A percentile compares a stretch with the other conserved stretches of the same genome.
Conservation (phyloP, 2,888 invertebrate species). For the Dolichopus griseipennis region DNA sequence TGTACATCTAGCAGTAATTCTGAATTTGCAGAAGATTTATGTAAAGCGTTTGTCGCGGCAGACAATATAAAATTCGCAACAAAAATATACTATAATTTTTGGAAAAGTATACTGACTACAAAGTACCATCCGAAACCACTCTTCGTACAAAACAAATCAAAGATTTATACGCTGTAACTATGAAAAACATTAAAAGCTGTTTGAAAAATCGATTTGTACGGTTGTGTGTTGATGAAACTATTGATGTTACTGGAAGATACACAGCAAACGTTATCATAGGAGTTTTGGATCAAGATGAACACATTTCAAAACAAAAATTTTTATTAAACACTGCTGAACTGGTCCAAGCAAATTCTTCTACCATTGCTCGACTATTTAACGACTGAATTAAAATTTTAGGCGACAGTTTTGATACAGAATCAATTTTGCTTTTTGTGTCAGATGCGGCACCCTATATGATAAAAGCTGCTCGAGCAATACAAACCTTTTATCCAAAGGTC, state of each 20-base stretch:
- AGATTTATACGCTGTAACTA: background rate
- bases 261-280: background rate
- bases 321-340: background rate
- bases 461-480: too few species aligned
- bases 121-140: background rate
- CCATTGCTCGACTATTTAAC: conserved; percentile 8
- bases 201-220: background rate
- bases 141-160: background rate
- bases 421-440: too few species aligned
- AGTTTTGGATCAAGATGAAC: background rate
- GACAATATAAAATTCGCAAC: too few species aligned
- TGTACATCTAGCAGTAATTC: too few species aligned
- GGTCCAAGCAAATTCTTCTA: conserved; percentile 15
- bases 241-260: background rate
- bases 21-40: too few species aligned
- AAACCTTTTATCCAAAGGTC: too few species aligned
- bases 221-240: background rate
- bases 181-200: background rate
- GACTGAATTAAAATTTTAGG: conserved; percentile 11
- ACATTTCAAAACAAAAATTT: background rate
- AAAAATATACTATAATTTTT: background rate
- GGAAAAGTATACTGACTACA: background rate
- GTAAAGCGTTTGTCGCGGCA: too few species aligned
- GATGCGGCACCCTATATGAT: too few species aligned
- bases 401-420: too few species aligned